phyloP scores from a whole-genome alignment of 1,140 invertebrate genomes.

The Daktulosphaira vitifoliae region DNA sequence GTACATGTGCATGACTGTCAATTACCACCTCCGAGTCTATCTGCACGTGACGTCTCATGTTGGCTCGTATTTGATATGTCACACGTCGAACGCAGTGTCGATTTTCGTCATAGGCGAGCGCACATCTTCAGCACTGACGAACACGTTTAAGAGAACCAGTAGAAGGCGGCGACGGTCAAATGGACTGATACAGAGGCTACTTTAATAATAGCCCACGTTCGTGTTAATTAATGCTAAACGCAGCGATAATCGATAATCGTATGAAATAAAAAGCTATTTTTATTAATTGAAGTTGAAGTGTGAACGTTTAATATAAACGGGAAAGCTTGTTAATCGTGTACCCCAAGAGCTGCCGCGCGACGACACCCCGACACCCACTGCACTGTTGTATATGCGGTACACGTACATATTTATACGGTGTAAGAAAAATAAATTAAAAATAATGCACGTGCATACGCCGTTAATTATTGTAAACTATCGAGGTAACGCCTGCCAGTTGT shows the following conservation, averaged over 20 bases:
- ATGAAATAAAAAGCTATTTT: neutral
- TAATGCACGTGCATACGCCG: neutral
- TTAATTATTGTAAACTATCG: constrained; percentile 1
- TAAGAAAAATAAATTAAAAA: neutral
- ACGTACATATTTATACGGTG: constrained; percentile 10
- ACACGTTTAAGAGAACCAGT: too few species aligned
- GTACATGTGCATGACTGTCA: too few species aligned
- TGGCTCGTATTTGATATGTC: too few species aligned
- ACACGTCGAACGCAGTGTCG: too few species aligned
- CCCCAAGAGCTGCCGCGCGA: neutral
- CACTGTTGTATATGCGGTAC: neutral
- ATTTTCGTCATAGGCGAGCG: too few species aligned
- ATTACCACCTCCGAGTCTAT: too few species aligned
- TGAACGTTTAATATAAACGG: constrained; percentile 27
- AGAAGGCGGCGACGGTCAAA: too few species aligned
- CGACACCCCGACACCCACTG: constrained; percentile 21
- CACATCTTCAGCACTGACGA: too few species aligned
- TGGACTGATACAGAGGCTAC: too few species aligned
- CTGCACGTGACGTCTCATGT: too few species aligned
- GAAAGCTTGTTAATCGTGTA: constrained; percentile 29
- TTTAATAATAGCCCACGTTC: too few species aligned
- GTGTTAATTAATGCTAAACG: too few species aligned
- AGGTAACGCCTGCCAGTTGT: neutral
- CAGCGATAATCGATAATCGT: neutral
- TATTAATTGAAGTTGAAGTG: constrained; percentile 32